Evolutionary conservation across 2,797 vertebrate genomes (phyloP).

Genomic region (Sebastes baramenuke): DNA sequence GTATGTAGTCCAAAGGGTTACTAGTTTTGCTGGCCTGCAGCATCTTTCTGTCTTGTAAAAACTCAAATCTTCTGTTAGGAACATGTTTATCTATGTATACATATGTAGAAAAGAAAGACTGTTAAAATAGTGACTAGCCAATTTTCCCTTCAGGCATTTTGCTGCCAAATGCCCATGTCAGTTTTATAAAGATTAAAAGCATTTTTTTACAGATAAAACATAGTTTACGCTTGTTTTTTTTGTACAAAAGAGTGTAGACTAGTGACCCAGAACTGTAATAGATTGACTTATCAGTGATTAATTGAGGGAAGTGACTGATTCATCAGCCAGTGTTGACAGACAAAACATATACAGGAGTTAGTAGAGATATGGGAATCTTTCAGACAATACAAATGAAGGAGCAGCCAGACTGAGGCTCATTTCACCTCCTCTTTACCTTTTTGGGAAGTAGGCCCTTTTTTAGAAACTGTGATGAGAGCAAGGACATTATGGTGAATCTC

Average conservation of each 20-base stretch:
- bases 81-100: not conserved
- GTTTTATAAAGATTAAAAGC: not conserved
- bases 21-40: not conserved
- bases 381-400: not conserved
- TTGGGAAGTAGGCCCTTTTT: not conserved
- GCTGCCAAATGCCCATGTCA: not conserved
- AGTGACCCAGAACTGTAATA: not conserved
- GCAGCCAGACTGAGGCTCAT: not conserved
- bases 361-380: not conserved
- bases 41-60: not conserved
- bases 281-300: conserved; percentile 5
- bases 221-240: not conserved
- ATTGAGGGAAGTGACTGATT: not conserved
- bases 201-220: not conserved
- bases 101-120: not conserved
- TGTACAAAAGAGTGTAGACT: not conserved
- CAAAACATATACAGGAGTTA: not conserved
- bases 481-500: not conserved
- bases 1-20: not conserved
- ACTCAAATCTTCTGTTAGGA: not conserved
- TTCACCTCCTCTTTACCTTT: not conserved
- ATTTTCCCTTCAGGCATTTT: not conserved
- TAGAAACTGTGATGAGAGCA: not conserved
- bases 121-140: not conserved
- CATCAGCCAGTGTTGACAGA: not conserved